phyloP scores from a whole-genome alignment of 1,140 invertebrate species.

The Drosophila punjabiensis region DNA sequence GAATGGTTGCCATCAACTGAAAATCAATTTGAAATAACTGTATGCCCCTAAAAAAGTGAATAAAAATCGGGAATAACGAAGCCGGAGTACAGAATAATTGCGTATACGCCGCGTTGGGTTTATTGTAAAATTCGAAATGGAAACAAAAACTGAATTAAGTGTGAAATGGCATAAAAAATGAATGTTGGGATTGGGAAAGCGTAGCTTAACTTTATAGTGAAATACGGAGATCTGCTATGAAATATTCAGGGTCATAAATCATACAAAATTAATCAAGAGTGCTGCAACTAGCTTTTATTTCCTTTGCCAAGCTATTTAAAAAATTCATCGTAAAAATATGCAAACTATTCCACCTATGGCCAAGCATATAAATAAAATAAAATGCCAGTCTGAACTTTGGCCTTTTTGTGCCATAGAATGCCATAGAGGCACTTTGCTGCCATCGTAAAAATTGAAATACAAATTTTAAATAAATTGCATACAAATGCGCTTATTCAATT shows the following conservation, averaged over 20 bases:
- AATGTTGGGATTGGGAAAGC: background rate
- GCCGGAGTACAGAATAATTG: conserved; percentile 39
- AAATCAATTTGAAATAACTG: conserved; percentile 61
- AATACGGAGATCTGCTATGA: background rate
- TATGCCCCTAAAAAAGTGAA: conserved; percentile 4
- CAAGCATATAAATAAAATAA: conserved; percentile 54
- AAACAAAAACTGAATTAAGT: conserved; percentile 37
- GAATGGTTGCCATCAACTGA: conserved; percentile 45
- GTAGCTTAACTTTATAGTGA: background rate
- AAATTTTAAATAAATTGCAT: conserved; percentile 78
- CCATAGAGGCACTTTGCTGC: conserved; percentile 55
- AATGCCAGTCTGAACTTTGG: conserved; percentile 51
- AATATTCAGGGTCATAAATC: conserved; percentile 21
- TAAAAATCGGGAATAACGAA: conserved; percentile 3
- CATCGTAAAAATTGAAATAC: conserved; percentile 49
- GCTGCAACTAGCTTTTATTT: background rate
- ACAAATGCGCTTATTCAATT: conserved; percentile 79
- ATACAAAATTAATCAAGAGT: conserved; percentile 25
- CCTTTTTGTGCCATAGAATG: conserved; percentile 32
- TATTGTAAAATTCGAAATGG: conserved; percentile 1
- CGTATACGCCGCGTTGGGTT: conserved; percentile 41
- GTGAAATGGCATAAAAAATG: conserved; percentile 41
- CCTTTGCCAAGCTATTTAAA: background rate
- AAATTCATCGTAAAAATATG: conserved; percentile 19
- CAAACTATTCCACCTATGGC: conserved; percentile 10